phyloP scores from a whole-genome alignment of 2,797 vertebrate genomes.

The Oreortyx pictus region DNA sequence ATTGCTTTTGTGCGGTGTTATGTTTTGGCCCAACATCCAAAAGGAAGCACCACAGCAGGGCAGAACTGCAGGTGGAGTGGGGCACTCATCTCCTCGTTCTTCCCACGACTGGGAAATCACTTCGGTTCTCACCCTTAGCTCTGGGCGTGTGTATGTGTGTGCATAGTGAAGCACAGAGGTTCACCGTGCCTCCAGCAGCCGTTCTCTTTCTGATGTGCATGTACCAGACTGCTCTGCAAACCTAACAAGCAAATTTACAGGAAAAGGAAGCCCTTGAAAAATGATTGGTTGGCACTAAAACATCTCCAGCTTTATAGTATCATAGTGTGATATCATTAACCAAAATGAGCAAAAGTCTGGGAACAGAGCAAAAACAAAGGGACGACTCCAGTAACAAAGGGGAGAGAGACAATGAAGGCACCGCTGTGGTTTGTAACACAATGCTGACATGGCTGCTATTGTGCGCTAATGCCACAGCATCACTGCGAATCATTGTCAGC shows the following conservation, averaged over 20 bases:
- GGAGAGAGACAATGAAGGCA: not conserved
- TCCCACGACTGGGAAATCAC: not conserved
- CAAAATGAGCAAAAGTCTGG: not conserved
- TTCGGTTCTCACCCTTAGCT: not conserved
- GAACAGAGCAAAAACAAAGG: not conserved
- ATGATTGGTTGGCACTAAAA: not conserved
- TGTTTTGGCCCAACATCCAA: rapidly evolving
- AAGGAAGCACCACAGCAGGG: not conserved
- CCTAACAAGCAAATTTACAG: not conserved
- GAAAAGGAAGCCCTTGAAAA: not conserved
- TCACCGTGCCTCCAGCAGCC: not conserved
- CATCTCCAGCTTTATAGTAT: not conserved
- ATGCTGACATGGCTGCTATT: not conserved
- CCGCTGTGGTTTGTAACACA: not conserved
- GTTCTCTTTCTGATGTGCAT: not conserved
- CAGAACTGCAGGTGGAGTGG: rapidly evolving
- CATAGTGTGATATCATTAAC: not conserved
- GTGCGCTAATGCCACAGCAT: not conserved
- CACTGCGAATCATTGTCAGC: not conserved
- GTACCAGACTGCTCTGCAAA: not conserved
- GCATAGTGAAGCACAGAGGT: rapidly evolving
- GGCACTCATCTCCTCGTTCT: too few species aligned
- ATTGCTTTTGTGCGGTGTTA: rapidly evolving
- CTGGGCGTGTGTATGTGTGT: rapidly evolving
- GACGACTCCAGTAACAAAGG: not conserved